Base-by-base conservation (phyloP, 2,113 vertebrate species). In the Holacanthus passer region DNA sequence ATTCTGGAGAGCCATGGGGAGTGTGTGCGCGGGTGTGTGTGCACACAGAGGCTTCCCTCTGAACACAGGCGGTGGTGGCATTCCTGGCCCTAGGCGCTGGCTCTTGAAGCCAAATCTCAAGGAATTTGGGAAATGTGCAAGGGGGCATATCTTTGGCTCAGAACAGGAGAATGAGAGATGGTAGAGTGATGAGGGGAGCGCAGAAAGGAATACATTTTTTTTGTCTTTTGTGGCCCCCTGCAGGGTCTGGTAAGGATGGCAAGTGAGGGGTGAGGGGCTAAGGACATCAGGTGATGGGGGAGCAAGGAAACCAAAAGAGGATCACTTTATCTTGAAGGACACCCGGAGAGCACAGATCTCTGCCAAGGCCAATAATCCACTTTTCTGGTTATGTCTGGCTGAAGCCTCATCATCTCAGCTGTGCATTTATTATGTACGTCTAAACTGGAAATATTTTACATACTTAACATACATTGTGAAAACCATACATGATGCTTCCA, bases 91-190 rank as follows among this genome's bases (percentile, higher is more conserved):
- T 86, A 84, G 89, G 92, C 88, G 45, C 91, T 88, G 85, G 79
- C 88, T 91, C 92, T 93, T 89, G 90, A 93, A 94, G 93, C 89
- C 85, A 92, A 92, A 92, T 93, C 91, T 91, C 79, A 83, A 93
- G 91, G 93, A 95, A 95, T 94, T 91, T 89, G 79, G 85, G 89
- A 93, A 94, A 95, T 95, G 91, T 91, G 86, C 14, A 53, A 91
- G 86, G 88, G 82, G 89, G 89, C 81, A 93, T 93, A 90, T 64
- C 80, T 77, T 78, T 87, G 83, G 63, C 85, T 93, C 84, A 76
- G 73, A 89, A 82, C 91, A 84, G 90, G 82, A 92, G 87, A 72
- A 77, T 32, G 56, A 82, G 84, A 86, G 82, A 80, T 62, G 84
- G 82, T 67, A 63, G 73, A 62, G 63, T 73, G 82, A 82, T 47